Base-by-base conservation (phyloP, 1,140 invertebrate species). In the Drosophila teissieri region DNA sequence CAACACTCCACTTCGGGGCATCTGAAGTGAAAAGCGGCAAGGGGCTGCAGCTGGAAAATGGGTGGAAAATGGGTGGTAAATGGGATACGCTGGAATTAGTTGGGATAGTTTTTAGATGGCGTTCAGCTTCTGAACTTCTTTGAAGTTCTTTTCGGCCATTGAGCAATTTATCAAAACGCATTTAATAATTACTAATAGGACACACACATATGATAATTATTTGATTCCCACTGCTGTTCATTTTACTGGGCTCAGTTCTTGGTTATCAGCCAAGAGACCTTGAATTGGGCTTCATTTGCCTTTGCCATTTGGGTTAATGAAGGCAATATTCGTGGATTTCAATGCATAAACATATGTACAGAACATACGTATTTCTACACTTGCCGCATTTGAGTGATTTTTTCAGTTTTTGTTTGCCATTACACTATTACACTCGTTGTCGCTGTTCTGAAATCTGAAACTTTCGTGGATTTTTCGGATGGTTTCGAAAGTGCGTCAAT, bases 401-500 rank as follows among this genome's bases (percentile, higher is more conserved):
- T n/a, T n/a, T n/a, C n/a, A n/a, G 1, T 39, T 44, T 37, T 60
- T 27, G 11, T 40, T 42, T 36, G 37, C 36, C 42, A 12, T 27
- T 53, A 2, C 19, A 3, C 22, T 5, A 24, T 24, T 5, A 49
- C 15, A 44, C 36, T 45, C 31, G 39, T 22, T 61, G 48, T 17
- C 46, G 60, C 31, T 40, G 46, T 80, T 84, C 51, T 70, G 78
- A 76, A 81, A 80, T 80, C 34, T 27, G 56, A 81, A 65, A 74
- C 68, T 63, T 48, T 14, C 10, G 31, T 17, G 60, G 51, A 34
- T 55, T 48, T 48, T 52, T 52, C 44, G 57, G 51, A 55, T 67
- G 69, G 22, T 63, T 73, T 55, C 45, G 64, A 80, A 70, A 79
- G 80, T 83, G 80, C 79, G 73, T 78, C 79, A 81, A 73, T 82